phyloP scores from a whole-genome alignment of 2,113 vertebrate genomes.

The Campylomormyrus tamandua region DNA sequence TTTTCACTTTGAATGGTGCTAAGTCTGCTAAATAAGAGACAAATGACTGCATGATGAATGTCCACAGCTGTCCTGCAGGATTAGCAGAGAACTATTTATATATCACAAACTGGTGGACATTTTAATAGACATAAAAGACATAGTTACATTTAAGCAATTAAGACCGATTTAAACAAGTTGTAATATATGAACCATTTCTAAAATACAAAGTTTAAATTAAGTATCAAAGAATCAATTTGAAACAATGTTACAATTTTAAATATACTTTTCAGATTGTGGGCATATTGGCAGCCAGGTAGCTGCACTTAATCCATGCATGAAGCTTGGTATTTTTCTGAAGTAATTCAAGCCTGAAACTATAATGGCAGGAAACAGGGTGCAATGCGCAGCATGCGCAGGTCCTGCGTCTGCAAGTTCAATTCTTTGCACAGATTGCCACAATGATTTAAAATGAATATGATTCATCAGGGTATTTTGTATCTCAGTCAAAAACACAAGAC shows the following conservation, averaged over 20 bases:
- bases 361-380: neutral
- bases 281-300: neutral
- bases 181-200: neutral
- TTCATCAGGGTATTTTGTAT: neutral
- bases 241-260: neutral
- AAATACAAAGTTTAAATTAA: neutral
- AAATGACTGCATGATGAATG: neutral
- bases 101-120: neutral
- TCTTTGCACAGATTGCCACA: neutral
- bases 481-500: neutral
- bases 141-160: neutral
- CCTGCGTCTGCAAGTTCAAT: neutral
- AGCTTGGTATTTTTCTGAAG: neutral
- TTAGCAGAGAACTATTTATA: neutral
- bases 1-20: neutral
- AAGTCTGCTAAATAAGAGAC: constrained; percentile 42
- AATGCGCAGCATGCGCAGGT: neutral
- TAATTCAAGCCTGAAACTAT: neutral
- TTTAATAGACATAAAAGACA: neutral
- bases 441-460: neutral
- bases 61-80: neutral
- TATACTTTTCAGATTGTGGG: neutral
- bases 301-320: neutral
- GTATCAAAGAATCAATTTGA: neutral
- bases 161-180: neutral